Base-by-base conservation (phyloP, 2,797 vertebrate species). In the Dromococcyx pavoninus region DNA sequence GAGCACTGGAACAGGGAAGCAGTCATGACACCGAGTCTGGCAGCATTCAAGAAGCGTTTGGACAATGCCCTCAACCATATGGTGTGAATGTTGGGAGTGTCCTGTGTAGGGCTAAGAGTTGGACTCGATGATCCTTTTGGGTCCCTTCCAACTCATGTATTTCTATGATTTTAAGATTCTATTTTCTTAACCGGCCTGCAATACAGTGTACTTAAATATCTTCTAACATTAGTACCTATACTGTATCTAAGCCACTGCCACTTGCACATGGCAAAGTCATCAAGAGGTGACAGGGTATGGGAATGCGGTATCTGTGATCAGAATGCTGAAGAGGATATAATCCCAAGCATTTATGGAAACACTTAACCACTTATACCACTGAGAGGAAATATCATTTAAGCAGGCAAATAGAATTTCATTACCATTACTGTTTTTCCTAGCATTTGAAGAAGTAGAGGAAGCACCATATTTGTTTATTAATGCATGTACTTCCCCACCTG, bases 281-380 rank as follows among this genome's bases (percentile, higher is more conserved):
- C 18, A 33, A 41, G 43, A 67, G 77, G 8, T 39, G 64, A n/a
- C 0, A 39, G 24, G 28, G 7, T 65, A 30, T 81, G 44, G 33
- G 13, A 53, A 7, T 8, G 9, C 18, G 22, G 24, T 1, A 1
- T 41, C 72, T 65, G 28, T 7, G 1, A 30, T 13, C 2, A 2
- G 58, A 78, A 64, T 28, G 9, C 2, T 78, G 64, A 65, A 65
- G 37, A 81, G 79, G 50, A 37, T 18, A 35, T 6, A 23, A 22
- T 44, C 9, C 4, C 16, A 72, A 51, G 11, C 14, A 28, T 41
- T 82, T 61, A 72, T 39, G 28, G 17, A 57, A 74, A 51, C 24
- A 11, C 4, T 50, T 67, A 62, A 62, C 9, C 10, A 24, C 24
- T 87, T 62, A 25, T 7, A 48, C 9, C 43, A 13, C 10, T 73